A percentile compares a stretch with the other conserved stretches of the same genome.
Conservation (phyloP, 1,140 invertebrate genomes). For the Helicoverpa armigera region DNA sequence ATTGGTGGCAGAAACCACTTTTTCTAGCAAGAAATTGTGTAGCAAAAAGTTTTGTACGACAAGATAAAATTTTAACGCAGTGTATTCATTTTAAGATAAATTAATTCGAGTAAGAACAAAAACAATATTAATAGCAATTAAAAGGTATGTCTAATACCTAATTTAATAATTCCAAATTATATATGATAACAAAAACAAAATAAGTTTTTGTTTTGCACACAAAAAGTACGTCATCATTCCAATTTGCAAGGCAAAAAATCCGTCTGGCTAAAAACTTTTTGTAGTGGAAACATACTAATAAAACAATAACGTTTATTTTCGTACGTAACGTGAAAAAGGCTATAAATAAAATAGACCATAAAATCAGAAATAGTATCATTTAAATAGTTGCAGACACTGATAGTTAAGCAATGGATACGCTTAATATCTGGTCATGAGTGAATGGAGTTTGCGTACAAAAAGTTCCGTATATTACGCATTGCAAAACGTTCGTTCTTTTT, state of each 20-base stretch:
- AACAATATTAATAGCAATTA: background rate
- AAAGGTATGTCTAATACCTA: background rate
- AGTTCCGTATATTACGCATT: constrained; percentile 5
- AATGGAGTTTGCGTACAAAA: background rate
- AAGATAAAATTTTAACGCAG: no score
- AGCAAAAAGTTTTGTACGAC: background rate
- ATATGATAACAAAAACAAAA: background rate
- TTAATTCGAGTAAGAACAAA: background rate
- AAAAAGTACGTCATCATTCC: background rate
- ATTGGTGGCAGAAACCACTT: constrained; percentile 32
- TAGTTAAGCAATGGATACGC: constrained; percentile 3
- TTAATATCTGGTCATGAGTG: background rate
- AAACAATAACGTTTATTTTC: constrained; percentile 29
- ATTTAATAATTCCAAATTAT: constrained; percentile 2
- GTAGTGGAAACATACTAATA: background rate
- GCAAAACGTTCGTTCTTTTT: no score
- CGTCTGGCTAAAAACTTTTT: background rate
- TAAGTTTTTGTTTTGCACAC: constrained; percentile 6
- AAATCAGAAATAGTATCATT: constrained; percentile 47
- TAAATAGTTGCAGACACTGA: constrained; percentile 32
- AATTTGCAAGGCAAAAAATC: background rate
- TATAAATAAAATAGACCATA: constrained; percentile 38
- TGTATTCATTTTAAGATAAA: no score
- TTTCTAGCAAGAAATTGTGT: constrained; percentile 12
- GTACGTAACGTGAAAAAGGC: constrained; percentile 28